Evolutionary conservation across 53 echinoderm and acorn worm species (phyloP), one percentile per base, ranked within the genome.

Genomic region (Patiria pectinifera): DNA sequence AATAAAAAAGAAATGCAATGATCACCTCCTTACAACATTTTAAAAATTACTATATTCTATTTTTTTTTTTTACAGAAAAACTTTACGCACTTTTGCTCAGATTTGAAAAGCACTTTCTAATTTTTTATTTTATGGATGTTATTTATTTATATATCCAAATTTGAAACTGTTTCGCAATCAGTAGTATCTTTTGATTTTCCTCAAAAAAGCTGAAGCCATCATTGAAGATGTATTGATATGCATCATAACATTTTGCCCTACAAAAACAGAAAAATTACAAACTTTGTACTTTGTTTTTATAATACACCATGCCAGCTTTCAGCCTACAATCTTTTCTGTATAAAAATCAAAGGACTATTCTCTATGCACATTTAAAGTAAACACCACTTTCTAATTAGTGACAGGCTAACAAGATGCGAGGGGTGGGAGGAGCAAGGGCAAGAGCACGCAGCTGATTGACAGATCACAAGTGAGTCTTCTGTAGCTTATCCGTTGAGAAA

Each of bases 401-500:
- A 45, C 3, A 13, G 13, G 19, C 70, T 19, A 18, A 15, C 18
- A 77, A 3, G 79, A 9, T 16, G 79, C 15, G 46, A 78, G 47
- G 18, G 79, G 3, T 46, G 45, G 46, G 45, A 78, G 11, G 8
- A 53, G 53, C 53, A 53, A 53, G 53, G 72, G 74, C 74, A 86
- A 86, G 74, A 86, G 48, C 71, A 58, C 48, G 48, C 71, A 58
- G 11, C 53, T 12, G 19, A 44, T 18, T 48, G 3, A 4, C 6
- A 6, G 48, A 72, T 96, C 86, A 96, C 77, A 97, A 92, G 93
- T 95, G 94, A 12, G 98, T 97, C 88, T 97, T 97, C 80, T 96
- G 96, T 80, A 97, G 87, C 86, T 96, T 97, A 59, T 96, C 95
- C 74, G 94, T 82, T 69, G 93, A 92, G 78, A 96, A 96, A 13